Evolutionary conservation across 2,797 vertebrate genomes (phyloP).

Genomic region (Bufotes viridis): DNA sequence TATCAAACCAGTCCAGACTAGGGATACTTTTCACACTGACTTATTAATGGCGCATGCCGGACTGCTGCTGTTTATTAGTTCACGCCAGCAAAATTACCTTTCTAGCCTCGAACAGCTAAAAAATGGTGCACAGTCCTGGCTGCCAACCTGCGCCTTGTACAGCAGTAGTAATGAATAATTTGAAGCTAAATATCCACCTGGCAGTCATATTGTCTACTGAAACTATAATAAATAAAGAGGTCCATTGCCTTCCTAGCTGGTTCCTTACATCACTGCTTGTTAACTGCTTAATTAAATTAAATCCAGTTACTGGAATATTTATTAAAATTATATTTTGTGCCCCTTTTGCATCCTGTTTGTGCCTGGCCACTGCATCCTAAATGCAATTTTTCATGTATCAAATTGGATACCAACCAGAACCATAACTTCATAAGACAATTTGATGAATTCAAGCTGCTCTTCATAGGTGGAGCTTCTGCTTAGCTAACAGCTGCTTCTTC

Average conservation of each 20-base stretch:
- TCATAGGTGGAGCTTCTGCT: not conserved
- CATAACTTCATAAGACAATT: not conserved
- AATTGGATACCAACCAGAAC: not conserved
- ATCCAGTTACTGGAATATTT: not conserved
- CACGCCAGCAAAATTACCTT: conserved; percentile 2
- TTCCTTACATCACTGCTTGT: too few relatives aligned
- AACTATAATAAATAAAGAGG: not conserved
- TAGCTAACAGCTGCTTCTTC: not conserved
- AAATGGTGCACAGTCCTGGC: not conserved
- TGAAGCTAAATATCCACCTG: not conserved
- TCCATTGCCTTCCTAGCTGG: not conserved
- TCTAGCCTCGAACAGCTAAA: not conserved
- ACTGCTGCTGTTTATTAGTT: not conserved
- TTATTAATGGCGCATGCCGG: not conserved
- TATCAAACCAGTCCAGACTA: not conserved
- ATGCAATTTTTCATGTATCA: not conserved
- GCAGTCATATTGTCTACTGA: not conserved
- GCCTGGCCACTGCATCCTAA: not conserved
- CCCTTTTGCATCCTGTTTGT: not conserved
- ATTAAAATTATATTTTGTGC: not conserved
- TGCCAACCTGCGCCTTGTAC: not conserved
- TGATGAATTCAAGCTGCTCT: not conserved
- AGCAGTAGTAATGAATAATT: not conserved
- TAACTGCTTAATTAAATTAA: not conserved
- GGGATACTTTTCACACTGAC: not conserved